A percentile compares a stretch with the other conserved stretches of the same genome.
These are phyloP conservation scores for Halcyon badia DNA, from an alignment of 2,797 vertebrate species.

Conservation along the genomic window DNA sequence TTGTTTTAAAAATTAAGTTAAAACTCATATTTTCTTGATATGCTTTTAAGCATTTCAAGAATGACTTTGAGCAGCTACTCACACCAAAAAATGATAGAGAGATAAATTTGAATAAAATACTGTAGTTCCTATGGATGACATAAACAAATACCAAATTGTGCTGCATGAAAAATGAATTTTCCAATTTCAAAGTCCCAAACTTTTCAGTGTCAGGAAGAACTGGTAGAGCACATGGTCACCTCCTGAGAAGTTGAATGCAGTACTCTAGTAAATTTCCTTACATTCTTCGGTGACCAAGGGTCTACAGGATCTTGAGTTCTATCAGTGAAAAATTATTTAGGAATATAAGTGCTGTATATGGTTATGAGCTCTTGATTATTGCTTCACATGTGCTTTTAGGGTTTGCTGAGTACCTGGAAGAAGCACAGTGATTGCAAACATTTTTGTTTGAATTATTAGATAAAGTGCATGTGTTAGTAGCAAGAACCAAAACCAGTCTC, in stretches of 20 bases:
- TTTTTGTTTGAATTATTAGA: not conserved
- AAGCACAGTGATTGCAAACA: rapidly evolving
- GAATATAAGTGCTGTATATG: rapidly evolving
- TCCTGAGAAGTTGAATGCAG: not conserved
- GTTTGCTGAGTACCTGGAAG: not conserved
- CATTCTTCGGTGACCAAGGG: not conserved
- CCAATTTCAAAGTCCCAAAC: not conserved
- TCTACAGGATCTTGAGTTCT: not conserved
- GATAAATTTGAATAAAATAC: not conserved
- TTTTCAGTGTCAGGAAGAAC: not conserved
- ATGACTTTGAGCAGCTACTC: not conserved
- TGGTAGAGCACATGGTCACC: not conserved
- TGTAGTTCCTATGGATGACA: not conserved
- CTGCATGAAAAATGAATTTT: not conserved
- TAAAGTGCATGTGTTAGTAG: not conserved
- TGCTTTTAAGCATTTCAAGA: not conserved
- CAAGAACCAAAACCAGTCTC: not conserved
- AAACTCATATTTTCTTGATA: not conserved
- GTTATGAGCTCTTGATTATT: not conserved
- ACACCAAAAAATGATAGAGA: not conserved
- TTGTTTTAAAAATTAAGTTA: no score
- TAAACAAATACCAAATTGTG: not conserved
- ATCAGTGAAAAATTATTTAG: not conserved
- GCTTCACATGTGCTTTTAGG: not conserved
- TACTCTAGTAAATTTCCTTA: not conserved